Evolutionary conservation across 2,888 invertebrate genomes (phyloP), one percentile per base, ranked within the genome.

Genomic region (Rotaria macrura): DNA sequence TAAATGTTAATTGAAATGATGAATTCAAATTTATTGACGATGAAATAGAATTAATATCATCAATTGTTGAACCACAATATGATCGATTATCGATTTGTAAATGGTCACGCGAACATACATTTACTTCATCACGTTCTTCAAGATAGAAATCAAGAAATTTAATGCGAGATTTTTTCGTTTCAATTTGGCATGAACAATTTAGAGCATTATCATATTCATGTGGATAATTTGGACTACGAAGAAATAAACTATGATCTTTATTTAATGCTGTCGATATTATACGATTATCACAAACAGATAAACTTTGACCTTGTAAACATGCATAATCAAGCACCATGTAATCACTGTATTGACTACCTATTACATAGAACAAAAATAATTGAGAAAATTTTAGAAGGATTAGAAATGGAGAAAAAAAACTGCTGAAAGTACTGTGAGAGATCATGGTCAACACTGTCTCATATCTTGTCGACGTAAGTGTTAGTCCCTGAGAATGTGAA

Each of bases 281-380:
- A n/a, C 43, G 40, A n/a, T n/a, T 79, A 79, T 43, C 43, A 25
- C 79, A 79, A 25, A 79, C 79, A 43, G 79, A 79, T 79, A 79
- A n/a, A 43, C 79, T 79, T 17, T 43, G 43, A 43, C 79, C 79
- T 25, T 43, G 40, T 43, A 79, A 79, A 79, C 79, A 79, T 43
- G 43, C 7, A 79, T 79, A 79, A 79, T 79, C 79, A 43, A 79
- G 43, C 14, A 79, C 79, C 40, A 79, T 43, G 43, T 79, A 79
- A 79, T 79, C 79, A 43, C 79, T 79, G n/a, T 79, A 79, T 79
- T 79, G 79, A 43, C 79, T 79, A 79, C 79, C 79, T 79, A n/a
- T 65, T 20, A 17, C 5, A 65, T 2, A 65, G 2, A 29, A 25
- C 25, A 54, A 25, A 25, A 54, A 25, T 17, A n/a, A n/a, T n/a